Conservation (phyloP, 2,113 vertebrate species). For the Syrrhaptes paradoxus region DNA sequence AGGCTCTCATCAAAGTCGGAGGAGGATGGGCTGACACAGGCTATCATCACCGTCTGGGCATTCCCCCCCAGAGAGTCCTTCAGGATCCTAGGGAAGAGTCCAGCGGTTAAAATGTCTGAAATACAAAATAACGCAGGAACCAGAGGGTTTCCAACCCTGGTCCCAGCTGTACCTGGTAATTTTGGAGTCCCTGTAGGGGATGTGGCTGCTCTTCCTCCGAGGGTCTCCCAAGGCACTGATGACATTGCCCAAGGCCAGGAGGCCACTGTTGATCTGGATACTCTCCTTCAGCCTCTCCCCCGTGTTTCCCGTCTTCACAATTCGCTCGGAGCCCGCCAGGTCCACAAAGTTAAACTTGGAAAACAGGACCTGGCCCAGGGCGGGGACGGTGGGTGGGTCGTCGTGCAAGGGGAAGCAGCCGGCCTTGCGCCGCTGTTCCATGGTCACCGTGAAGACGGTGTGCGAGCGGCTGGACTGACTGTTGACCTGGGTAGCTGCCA, state of each 20-base stretch:
- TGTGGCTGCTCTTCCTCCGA: slow-evolving; percentile 88
- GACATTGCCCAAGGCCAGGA: slow-evolving; percentile 93
- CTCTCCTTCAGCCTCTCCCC: slow-evolving; percentile 95
- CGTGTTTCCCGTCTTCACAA: slow-evolving; percentile 90
- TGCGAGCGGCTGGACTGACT: slow-evolving; percentile 92
- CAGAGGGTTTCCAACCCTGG: neutral
- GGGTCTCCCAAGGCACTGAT: slow-evolving; percentile 94
- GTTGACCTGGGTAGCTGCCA: slow-evolving; percentile 92
- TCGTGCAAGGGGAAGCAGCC: slow-evolving; percentile 70
- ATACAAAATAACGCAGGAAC: neutral
- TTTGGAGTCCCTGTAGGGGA: slow-evolving; percentile 97
- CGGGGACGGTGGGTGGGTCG: neutral
- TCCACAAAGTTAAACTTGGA: slow-evolving; percentile 99
- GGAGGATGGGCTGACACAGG: slow-evolving; percentile 93
- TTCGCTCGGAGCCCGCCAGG: slow-evolving; percentile 92
- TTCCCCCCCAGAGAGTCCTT: slow-evolving; percentile 97
- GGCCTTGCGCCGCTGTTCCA: slow-evolving; percentile 89
- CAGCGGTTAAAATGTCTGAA: neutral
- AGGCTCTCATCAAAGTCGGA: slow-evolving; percentile 95
- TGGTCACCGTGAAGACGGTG: slow-evolving; percentile 90
- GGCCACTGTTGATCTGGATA: slow-evolving; percentile 95
- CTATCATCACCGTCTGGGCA: slow-evolving; percentile 95
- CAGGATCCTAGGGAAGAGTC: slow-evolving; percentile 81
- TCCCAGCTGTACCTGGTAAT: slow-evolving; percentile 86
- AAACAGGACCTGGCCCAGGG: slow-evolving; percentile 82